These are phyloP conservation scores for Troides aeacus DNA, from an alignment of 2,888 invertebrate genomes.

Conservation along the genomic window DNA sequence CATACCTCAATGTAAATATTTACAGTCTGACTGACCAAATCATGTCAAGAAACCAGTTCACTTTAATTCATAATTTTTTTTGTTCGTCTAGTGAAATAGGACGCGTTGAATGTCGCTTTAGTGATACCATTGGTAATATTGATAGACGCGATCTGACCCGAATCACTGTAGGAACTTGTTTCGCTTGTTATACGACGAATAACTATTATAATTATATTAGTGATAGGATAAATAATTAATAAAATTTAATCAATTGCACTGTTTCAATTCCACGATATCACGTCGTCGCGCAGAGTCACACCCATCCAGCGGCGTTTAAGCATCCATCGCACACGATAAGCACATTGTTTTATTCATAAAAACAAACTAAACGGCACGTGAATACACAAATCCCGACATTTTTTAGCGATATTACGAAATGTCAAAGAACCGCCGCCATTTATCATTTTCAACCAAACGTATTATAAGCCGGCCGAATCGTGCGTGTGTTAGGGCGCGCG, in stretches of 20 bases:
- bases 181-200: neutral
- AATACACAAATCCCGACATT: constrained; percentile 49
- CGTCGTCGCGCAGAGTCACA: constrained; percentile 31
- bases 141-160: neutral
- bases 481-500: constrained; percentile 34
- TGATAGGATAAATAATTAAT: constrained; percentile 14
- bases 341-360: constrained; percentile 58
- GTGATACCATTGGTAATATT: too few species aligned
- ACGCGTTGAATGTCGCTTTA: too few species aligned
- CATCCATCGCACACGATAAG: constrained; percentile 34
- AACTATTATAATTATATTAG: constrained; percentile 13
- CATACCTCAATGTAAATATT: constrained; percentile 8
- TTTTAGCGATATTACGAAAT: constrained; percentile 49
- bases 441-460: constrained; percentile 43
- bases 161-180: neutral
- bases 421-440: constrained; percentile 70
- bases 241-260: constrained; percentile 14
- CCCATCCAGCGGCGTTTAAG: constrained; percentile 30
- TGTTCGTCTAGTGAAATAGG: too few species aligned
- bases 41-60: neutral
- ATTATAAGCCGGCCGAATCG: constrained; percentile 44
- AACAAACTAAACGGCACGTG: constrained; percentile 44
- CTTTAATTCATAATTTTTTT: too few species aligned
- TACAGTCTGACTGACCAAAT: neutral
- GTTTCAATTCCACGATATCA: constrained; percentile 30